These are phyloP conservation scores for Heliconius congener DNA, from an alignment of 1,140 invertebrate species.

Conservation along the genomic window DNA sequence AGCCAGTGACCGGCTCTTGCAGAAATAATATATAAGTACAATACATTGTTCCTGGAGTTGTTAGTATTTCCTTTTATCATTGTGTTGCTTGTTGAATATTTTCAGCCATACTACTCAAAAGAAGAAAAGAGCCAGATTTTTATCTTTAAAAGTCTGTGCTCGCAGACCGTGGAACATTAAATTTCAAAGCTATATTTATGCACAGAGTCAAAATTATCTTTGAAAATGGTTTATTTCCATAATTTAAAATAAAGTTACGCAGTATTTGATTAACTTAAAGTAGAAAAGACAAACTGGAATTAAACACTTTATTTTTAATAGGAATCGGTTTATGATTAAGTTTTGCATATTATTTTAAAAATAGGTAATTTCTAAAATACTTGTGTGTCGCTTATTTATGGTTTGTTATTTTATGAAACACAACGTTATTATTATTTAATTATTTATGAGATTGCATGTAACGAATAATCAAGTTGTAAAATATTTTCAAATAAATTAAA, in stretches of 20 bases:
- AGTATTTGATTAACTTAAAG: too few species aligned
- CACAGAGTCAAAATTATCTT: not conserved
- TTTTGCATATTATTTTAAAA: too few species aligned
- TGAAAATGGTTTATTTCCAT: not conserved
- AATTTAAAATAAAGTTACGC: too few species aligned
- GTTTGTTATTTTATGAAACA: too few species aligned
- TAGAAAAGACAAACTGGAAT: too few species aligned
- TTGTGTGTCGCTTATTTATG: too few species aligned
- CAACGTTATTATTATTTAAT: too few species aligned
- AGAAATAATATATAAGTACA: not conserved
- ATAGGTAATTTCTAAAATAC: too few species aligned
- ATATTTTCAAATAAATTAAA: not conserved
- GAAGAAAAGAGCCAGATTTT: constrained; percentile 1
- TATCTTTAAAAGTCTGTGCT: constrained; percentile 3
- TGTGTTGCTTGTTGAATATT: constrained; percentile 5
- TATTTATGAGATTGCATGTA: too few species aligned
- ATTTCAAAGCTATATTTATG: not conserved
- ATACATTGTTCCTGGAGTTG: not conserved
- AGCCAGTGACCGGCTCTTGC: not conserved
- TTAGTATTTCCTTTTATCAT: constrained; percentile 9
- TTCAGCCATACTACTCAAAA: not conserved
- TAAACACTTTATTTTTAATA: too few species aligned
- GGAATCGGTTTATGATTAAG: too few species aligned
- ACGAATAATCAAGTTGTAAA: not conserved
- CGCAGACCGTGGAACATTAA: not conserved